A percentile compares a stretch with the other conserved stretches of the same genome.
Conservation (phyloP, 2,797 vertebrate species). For the Poecilia picta region DNA sequence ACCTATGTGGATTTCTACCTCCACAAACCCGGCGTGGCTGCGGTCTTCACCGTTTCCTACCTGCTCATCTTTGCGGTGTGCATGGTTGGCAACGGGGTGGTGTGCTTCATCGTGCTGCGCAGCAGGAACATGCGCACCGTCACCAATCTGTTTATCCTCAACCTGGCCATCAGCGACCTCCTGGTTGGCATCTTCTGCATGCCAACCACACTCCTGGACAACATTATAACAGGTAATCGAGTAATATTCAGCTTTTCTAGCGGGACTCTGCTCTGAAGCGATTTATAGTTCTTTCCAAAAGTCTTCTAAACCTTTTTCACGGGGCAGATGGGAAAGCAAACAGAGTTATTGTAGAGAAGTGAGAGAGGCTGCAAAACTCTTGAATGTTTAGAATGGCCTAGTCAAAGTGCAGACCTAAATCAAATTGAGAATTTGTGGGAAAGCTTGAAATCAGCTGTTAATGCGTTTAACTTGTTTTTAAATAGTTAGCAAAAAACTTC, state of each 20-base stretch:
- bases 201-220: conserved; percentile 93
- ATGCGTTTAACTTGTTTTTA: background rate
- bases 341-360: no score
- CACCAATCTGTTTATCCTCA: conserved; percentile 94
- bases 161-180: conserved; percentile 92
- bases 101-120: conserved; percentile 87
- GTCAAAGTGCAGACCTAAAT: background rate
- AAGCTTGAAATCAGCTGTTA: background rate
- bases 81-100: conserved; percentile 88
- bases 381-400: background rate
- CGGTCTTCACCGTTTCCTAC: conserved; percentile 88
- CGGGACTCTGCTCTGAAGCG: background rate
- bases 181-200: conserved; percentile 96
- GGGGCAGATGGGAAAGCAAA: background rate
- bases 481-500: background rate
- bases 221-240: conserved; percentile 88
- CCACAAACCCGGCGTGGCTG: conserved; percentile 84
- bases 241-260: background rate
- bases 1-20: conserved; percentile 91
- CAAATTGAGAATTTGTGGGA: background rate
- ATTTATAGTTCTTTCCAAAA: background rate
- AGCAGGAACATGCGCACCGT: conserved; percentile 89
- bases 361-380: background rate
- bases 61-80: conserved; percentile 92
- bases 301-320: no score